Evolutionary conservation across 2,113 vertebrate genomes (phyloP), one percentile per base, ranked within the genome.

Genomic region (Haemorhous mexicanus): DNA sequence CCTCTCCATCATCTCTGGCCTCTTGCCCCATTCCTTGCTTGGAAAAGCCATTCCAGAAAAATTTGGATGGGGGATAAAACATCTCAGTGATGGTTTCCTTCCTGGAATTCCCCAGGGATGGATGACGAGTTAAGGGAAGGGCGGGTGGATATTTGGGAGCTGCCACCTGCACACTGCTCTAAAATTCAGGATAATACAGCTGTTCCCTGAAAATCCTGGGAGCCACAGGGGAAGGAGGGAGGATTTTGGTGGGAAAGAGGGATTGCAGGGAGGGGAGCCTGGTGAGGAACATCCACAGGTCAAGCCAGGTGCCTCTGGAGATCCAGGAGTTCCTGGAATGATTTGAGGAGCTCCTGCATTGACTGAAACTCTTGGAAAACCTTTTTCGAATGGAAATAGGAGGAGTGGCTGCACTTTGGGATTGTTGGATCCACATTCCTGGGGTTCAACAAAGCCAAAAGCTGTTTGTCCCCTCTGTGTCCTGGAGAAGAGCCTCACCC

Each of bases 61-160:
- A 47, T 35, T 6, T 7, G 17, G 47, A 49, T 24, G 27, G 43
- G 8, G 10, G 5, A 7, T 19, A 15, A 67, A 52, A 63, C 47
- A 22, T 27, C 22, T 70, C 24, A 7, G 41, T 1, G 19, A 13
- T 28, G 0, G 1, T 76, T 80, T 46, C 64, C 44, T 37, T 22
- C 53, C 47, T 26, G 7, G 21, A 28, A 44, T 81, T 81, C 44
- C 1, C 0, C 0, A 0, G 46, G 13, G 49, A 10, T 10, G 58
- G 43, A 32, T 14, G 20, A 66, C 2, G 11, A 66, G 44, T 4
- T 23, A 1, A 64, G 30, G 30, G 17, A 87, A 64, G 15, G 41
- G 39, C 11, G 22, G 32, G 72, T 33, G 76, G 72, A 22, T 10
- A 10, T 73, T 30, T 43, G 46, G 62, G 26, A 61, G 23, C 18